A percentile compares a stretch with the other conserved stretches of the same genome.
Conservation (phyloP, 2,888 invertebrate species). For the Rotaria macrura region DNA sequence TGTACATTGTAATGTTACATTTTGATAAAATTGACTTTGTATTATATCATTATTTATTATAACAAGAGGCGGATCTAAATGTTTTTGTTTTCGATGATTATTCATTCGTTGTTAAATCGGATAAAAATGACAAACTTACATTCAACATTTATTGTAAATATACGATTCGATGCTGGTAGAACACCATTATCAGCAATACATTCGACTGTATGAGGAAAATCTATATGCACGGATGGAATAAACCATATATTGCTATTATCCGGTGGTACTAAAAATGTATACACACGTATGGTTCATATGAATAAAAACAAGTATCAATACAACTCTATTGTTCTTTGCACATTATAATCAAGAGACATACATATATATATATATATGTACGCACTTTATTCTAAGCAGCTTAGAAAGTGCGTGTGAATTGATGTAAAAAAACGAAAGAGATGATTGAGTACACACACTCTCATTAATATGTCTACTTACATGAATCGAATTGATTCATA, state of each 20-base stretch:
- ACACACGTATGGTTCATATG: too few species aligned
- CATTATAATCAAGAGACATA: background rate
- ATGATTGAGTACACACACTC: background rate
- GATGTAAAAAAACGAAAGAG: background rate
- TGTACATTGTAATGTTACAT: background rate
- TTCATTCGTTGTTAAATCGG: too few species aligned
- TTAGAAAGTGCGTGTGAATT: background rate
- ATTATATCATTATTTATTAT: background rate
- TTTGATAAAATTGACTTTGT: background rate
- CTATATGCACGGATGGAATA: background rate
- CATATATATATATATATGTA: too few species aligned
- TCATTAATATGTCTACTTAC: background rate
- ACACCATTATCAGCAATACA: conserved; percentile 33
- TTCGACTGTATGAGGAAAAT: conserved; percentile 20
- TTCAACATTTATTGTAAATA: conserved; percentile 26
- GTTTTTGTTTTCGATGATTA: too few species aligned
- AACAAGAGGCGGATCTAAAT: background rate
- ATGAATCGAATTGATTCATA: background rate
- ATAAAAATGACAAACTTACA: background rate
- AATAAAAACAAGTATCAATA: background rate
- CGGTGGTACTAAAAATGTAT: background rate
- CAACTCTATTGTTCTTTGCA: background rate
- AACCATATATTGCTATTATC: conserved; percentile 5
- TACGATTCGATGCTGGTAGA: conserved; percentile 29
- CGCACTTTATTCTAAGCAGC: background rate